Conservation (phyloP, 2,888 invertebrate genomes). For the Iselma pallidipennis region DNA sequence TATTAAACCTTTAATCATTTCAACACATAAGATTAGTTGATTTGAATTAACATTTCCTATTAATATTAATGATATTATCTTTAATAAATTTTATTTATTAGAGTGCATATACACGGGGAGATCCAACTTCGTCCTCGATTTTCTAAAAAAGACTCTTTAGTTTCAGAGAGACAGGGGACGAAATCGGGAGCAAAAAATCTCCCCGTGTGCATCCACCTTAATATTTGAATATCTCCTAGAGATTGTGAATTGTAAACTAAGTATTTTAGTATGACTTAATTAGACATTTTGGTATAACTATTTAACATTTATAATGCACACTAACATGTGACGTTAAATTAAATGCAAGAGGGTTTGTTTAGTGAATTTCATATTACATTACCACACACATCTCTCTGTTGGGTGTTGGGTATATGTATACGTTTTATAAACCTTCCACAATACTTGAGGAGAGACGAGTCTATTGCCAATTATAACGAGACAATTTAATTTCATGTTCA, state of each 20-base stretch:
- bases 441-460: constrained; percentile 11
- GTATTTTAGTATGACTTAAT: not conserved
- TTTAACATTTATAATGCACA: constrained; percentile 13
- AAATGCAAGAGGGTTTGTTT: constrained; percentile 5
- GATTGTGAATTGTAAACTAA: not conserved
- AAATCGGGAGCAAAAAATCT: too few relatives aligned
- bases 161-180: too few relatives aligned
- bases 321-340: constrained; percentile 13
- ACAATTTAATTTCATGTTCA: constrained; percentile 19
- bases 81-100: too few relatives aligned
- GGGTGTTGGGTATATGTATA: constrained; percentile 3
- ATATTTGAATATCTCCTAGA: not conserved
- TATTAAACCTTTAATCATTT: not conserved
- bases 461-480: constrained; percentile 19
- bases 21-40: not conserved
- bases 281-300: not conserved
- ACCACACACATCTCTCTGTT: constrained; percentile 7
- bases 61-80: too few relatives aligned
- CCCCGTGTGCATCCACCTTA: too few relatives aligned
- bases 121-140: too few relatives aligned
- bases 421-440: constrained; percentile 11
- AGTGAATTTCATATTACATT: constrained; percentile 11
- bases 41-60: not conserved
- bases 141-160: too few relatives aligned
- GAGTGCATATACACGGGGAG: too few relatives aligned